Conservation (phyloP, 2,113 vertebrate genomes). For the Cyanocitta stelleri region DNA sequence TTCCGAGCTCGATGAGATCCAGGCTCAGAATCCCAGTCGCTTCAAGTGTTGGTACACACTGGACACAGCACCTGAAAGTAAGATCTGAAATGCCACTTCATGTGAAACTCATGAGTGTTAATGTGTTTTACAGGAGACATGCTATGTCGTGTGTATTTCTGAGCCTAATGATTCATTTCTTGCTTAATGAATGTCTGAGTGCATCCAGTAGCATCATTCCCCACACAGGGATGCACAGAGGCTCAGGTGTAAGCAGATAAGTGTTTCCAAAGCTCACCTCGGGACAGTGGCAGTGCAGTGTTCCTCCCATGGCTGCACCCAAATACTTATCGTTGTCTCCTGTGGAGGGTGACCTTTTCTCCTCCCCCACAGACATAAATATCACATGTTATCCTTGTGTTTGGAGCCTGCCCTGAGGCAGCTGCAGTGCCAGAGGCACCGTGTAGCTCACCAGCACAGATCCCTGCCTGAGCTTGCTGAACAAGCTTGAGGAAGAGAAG, state of each 20-base stretch:
- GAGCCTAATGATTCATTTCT: neutral
- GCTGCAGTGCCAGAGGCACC: neutral
- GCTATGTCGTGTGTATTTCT: neutral
- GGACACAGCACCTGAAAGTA: slow-evolving; percentile 85
- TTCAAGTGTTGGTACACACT: slow-evolving; percentile 95
- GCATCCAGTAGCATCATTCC: neutral
- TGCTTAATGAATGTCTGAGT: neutral
- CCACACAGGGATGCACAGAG: neutral
- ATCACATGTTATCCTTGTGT: neutral
- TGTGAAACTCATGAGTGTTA: neutral
- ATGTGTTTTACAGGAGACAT: neutral
- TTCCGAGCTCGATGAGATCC: slow-evolving; percentile 88
- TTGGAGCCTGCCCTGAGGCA: neutral
- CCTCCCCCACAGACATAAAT: neutral
- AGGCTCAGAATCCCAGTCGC: slow-evolving; percentile 73
- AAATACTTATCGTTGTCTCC: neutral
- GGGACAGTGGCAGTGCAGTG: neutral
- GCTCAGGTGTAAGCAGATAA: neutral
- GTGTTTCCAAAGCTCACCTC: neutral
- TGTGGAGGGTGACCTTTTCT: neutral
- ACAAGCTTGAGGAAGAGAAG: neutral
- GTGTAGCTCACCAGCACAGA: neutral
- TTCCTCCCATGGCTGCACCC: neutral
- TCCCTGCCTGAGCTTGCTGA: neutral
- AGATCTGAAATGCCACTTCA: neutral